Conservation (phyloP, 2,888 invertebrate species). For the Dilophus febrilis region DNA sequence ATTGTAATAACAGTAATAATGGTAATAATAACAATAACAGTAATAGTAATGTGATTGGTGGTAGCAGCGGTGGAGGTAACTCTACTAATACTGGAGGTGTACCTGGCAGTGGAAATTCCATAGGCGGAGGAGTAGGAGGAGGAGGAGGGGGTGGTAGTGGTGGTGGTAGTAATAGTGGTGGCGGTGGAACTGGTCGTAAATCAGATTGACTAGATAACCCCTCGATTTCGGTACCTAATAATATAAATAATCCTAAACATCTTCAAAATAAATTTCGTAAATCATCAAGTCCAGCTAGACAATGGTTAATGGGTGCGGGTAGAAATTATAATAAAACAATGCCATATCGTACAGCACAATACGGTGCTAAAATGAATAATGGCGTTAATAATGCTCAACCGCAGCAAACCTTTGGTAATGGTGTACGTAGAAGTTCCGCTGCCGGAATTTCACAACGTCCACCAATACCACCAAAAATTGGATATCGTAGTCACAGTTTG, state of each 20-base stretch:
- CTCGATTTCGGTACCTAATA: constrained; percentile 24
- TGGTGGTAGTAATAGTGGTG: constrained; percentile 41
- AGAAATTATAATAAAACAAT: constrained; percentile 19
- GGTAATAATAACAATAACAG: not conserved
- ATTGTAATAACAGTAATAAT: too few relatives aligned
- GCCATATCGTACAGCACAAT: constrained; percentile 23
- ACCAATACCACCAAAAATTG: constrained; percentile 21
- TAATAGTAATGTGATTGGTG: constrained; percentile 4
- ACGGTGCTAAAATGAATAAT: too few relatives aligned
- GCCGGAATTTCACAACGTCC: constrained; percentile 25
- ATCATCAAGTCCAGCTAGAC: constrained; percentile 45
- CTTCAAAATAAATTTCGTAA: constrained; percentile 40
- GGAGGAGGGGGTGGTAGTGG: constrained; percentile 34
- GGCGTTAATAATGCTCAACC: constrained; percentile 13
- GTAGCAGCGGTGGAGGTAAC: too few relatives aligned
- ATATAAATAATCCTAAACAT: constrained; percentile 21
- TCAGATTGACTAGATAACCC: constrained; percentile 71
- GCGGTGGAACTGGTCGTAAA: constrained; percentile 31
- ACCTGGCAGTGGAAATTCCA: constrained; percentile 8
- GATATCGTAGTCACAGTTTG: constrained; percentile 40
- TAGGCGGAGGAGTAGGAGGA: constrained; percentile 16
- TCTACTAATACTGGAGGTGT: too few relatives aligned
- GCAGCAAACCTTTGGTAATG: too few relatives aligned
- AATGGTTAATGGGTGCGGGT: constrained; percentile 27
- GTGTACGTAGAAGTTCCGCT: constrained; percentile 23